A percentile compares a stretch with the other conserved stretches of the same genome.
Evolutionary conservation across 2,113 vertebrate species (phyloP).

Genomic region (Pelusios castaneus): DNA sequence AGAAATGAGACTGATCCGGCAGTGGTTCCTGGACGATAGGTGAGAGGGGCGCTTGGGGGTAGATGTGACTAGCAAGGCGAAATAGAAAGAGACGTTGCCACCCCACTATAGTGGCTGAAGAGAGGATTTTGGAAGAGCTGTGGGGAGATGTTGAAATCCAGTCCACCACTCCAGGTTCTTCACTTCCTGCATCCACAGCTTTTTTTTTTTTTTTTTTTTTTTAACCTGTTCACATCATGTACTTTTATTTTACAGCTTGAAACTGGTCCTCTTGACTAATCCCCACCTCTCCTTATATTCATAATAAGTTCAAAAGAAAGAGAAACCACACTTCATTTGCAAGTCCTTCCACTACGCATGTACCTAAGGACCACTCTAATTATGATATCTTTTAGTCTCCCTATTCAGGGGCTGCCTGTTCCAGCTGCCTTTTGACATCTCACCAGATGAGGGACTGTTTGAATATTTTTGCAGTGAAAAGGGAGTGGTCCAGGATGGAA

Average conservation of each 20-base stretch:
- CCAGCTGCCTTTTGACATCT: not conserved
- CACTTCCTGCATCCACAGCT: not conserved
- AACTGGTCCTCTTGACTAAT: not conserved
- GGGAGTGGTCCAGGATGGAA: not conserved
- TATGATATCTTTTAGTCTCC: not conserved
- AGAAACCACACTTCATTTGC: not conserved
- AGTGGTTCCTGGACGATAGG: not conserved
- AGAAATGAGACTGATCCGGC: not conserved
- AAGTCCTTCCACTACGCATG: accelerated
- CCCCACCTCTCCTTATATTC: not conserved
- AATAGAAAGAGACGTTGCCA: not conserved
- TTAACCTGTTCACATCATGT: not conserved
- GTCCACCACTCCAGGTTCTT: accelerated
- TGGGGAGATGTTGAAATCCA: accelerated
- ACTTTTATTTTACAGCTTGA: not conserved
- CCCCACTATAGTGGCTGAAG: accelerated
- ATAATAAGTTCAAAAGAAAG: not conserved
- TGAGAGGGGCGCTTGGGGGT: accelerated
- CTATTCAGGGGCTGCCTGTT: not conserved
- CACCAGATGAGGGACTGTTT: not conserved
- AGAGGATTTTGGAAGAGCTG: not conserved
- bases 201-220: accelerated
- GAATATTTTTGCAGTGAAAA: not conserved
- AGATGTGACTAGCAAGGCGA: accelerated
- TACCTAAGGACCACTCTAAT: accelerated